Conservation (phyloP, 2,797 vertebrate species). For the Sebastes hubbsi region DNA sequence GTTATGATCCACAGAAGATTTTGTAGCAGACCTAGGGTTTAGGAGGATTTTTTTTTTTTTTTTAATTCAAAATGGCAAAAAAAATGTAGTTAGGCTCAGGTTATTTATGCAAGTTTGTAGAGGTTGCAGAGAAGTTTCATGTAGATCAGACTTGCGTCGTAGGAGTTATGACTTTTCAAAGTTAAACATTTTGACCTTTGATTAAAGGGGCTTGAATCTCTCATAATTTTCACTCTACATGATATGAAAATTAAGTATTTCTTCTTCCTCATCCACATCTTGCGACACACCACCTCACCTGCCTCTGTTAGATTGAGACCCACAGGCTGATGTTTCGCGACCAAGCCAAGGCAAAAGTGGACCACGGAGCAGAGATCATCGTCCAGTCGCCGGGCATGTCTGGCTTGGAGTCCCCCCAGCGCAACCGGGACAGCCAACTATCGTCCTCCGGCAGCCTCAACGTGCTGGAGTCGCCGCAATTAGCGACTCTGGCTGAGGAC, state of each 20-base stretch:
- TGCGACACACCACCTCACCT: neutral
- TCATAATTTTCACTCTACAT: neutral
- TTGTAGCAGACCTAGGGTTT: neutral
- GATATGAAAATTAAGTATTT: neutral
- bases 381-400: slow-evolving; percentile 90
- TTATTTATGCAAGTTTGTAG: too few relatives aligned
- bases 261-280: neutral
- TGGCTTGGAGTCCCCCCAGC: slow-evolving; percentile 89
- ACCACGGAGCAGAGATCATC: slow-evolving; percentile 94
- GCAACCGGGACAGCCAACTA: slow-evolving; percentile 89
- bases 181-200: neutral
- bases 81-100: too few relatives aligned
- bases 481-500: slow-evolving; percentile 95
- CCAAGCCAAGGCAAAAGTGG: slow-evolving; percentile 91
- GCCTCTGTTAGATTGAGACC: slow-evolving; percentile 90
- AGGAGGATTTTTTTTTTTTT: neutral
- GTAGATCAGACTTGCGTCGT: neutral
- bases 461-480: slow-evolving; percentile 94
- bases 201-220: neutral
- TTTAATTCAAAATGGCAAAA: too few relatives aligned
- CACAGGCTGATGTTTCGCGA: slow-evolving; percentile 94
- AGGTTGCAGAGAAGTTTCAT: neutral
- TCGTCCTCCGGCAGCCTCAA: slow-evolving; percentile 98
- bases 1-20: neutral
- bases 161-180: neutral